Evolutionary conservation across 2,888 invertebrate species (phyloP), one percentile per base, ranked within the genome.

Genomic region (Hemicrepidius hirtus): DNA sequence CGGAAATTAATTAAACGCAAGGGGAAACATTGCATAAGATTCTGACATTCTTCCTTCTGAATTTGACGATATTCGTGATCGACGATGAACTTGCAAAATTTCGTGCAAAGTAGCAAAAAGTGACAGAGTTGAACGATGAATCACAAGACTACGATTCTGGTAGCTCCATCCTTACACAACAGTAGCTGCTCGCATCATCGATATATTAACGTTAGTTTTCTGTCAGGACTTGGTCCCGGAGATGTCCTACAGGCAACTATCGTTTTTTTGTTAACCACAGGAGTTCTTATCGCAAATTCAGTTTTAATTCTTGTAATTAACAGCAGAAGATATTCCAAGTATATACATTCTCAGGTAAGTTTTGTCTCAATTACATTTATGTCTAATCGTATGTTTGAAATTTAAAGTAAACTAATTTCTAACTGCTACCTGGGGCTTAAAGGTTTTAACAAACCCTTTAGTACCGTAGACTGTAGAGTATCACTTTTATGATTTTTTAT

Each of bases 261-360:
- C 79, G 93, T 95, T 80, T 89, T 95, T 73, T 86, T 93, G 3
- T 87, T 95, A 74, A 94, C 95, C 41, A 89, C 93, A 84, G 94
- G 94, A 41, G 94, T 95, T 76, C 91, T 95, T 46, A 91, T 92
- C 35, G 94, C 95, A 49, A 96, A 96, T 84, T 88, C 94, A 57
- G 88, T 95, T 73, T 91, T 95, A 28, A 95, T 95, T 78, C 91
- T 94, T 80, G 95, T 95, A 59, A 91, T 96, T 82, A 96, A 95
- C 86, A 95, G 94, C 85, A 89, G 94, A 63, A 89, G 94, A 75
- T 95, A 95, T 85, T 91, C 94, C 81, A 94, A 94, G 83, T 95
- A 95, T 83, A 95, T 96, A 80, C 95, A 95, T 84, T 94, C 95
- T 80, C 95, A 95, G 93, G 95, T 95, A 86, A 86, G 85, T 80